These are phyloP conservation scores for Prietella phreatophila DNA, from an alignment of 2,113 vertebrate genomes.

Conservation along the genomic window DNA sequence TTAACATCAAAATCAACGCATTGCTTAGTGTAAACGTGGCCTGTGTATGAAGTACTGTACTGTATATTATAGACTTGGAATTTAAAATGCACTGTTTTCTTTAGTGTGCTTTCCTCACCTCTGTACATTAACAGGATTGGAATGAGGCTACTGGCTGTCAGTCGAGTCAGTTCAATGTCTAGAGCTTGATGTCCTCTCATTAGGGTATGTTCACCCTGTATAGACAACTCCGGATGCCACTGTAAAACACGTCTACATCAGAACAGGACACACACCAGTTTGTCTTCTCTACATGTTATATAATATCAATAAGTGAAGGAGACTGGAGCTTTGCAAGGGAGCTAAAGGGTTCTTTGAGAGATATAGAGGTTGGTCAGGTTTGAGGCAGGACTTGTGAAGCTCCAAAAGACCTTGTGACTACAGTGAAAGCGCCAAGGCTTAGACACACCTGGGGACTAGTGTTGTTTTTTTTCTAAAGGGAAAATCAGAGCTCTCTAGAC, in stretches of 20 bases:
- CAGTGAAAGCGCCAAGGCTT: background rate
- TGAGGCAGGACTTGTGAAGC: background rate
- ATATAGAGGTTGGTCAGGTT: background rate
- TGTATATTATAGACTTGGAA: background rate
- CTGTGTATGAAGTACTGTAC: background rate
- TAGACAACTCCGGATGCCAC: background rate
- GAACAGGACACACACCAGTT: background rate
- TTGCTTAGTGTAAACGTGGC: background rate
- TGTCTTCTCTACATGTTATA: background rate
- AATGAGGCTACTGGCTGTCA: background rate
- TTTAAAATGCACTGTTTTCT: background rate
- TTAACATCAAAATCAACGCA: background rate
- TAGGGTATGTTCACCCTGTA: background rate
- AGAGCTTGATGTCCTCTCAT: background rate
- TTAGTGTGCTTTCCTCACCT: background rate
- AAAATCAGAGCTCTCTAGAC: background rate
- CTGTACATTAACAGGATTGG: background rate
- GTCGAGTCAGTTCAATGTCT: background rate
- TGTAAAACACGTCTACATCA: background rate
- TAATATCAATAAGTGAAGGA: background rate
- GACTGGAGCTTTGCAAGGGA: background rate
- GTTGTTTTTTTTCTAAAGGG: background rate
- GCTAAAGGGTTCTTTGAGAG: background rate
- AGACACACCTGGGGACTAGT: background rate
- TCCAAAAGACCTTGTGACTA: background rate